Evolutionary conservation across 53 echinoderm and acorn worm species (phyloP).

Genomic region (Echinarachnius parma): DNA sequence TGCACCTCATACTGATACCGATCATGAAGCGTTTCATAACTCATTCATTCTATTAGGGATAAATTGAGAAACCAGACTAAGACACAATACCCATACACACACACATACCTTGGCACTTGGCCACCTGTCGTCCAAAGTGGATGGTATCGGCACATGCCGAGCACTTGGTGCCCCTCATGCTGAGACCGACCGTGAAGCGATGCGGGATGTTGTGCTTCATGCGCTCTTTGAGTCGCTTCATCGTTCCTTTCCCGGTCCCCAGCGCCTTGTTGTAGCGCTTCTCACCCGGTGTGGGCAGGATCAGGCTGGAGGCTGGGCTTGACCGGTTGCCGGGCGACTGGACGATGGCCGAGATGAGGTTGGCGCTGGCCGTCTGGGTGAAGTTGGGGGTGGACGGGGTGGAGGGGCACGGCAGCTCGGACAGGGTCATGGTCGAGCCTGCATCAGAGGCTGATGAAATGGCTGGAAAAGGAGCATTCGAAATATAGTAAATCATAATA

Average conservation of each 20-base stretch:
- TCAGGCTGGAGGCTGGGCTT: conserved; percentile 72
- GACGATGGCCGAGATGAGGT: conserved; percentile 78
- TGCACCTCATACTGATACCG: no score
- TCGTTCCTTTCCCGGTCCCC: conserved; percentile 39
- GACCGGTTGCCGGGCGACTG: conserved; percentile 85
- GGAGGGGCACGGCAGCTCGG: no score
- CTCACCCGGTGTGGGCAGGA: conserved; percentile 59
- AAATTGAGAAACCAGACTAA: no score
- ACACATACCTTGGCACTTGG: conserved; percentile 95
- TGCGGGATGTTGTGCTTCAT: conserved; percentile 99
- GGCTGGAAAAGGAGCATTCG: no score
- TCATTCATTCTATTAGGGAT: no score
- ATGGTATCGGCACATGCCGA: conserved; percentile 87
- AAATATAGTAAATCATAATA: no score
- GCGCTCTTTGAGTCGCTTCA: conserved; percentile 78
- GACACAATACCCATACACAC: no score
- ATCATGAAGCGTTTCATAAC: no score
- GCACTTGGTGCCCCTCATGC: conserved; percentile 86
- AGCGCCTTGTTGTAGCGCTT: conserved; percentile 56
- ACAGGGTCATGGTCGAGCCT: conserved; percentile 1
- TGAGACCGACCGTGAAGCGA: conserved; percentile 70
- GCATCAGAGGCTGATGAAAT: conserved; percentile 1
- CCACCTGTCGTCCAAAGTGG: conserved; percentile 89
- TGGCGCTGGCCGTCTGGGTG: conserved; percentile 39
- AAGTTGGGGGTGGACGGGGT: conserved; percentile 7